Conservation (phyloP, 2,113 vertebrate species). For the Callionymus lyra region DNA sequence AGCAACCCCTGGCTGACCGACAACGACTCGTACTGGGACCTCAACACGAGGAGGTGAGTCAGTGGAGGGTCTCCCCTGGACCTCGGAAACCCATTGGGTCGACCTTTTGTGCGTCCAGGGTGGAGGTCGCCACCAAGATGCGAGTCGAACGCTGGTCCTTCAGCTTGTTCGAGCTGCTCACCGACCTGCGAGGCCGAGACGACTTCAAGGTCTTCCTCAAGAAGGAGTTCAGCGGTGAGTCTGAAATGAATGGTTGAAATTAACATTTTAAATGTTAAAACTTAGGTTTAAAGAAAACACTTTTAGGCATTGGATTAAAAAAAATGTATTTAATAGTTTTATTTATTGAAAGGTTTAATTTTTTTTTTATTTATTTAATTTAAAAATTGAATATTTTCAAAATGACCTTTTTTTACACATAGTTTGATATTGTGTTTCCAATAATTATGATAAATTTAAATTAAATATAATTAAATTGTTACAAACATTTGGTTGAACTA, state of each 20-base stretch:
- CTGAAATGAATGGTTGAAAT: no score
- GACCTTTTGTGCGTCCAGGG: constrained; percentile 56
- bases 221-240: constrained; percentile 94
- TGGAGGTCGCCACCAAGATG: constrained; percentile 86
- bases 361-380: neutral
- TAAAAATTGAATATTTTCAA: no score
- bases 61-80: no score
- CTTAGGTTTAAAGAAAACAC: no score
- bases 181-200: constrained; percentile 81
- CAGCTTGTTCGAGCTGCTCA: constrained; percentile 86
- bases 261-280: neutral
- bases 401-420: no score
- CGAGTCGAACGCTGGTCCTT: constrained; percentile 94
- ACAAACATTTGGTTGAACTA: no score
- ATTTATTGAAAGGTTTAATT: no score
- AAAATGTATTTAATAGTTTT: no score
- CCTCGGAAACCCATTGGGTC: neutral
- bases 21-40: constrained; percentile 79
- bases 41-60: constrained; percentile 85
- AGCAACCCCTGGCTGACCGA: constrained; percentile 93
- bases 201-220: constrained; percentile 95
- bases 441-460: no score
- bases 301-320: no score
- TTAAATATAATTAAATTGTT: no score
- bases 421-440: no score